Percentiles rank a stretch among this genome's conserved stretches.
Conservation (phyloP, 1,140 invertebrate genomes). For the Chironomus tepperi region DNA sequence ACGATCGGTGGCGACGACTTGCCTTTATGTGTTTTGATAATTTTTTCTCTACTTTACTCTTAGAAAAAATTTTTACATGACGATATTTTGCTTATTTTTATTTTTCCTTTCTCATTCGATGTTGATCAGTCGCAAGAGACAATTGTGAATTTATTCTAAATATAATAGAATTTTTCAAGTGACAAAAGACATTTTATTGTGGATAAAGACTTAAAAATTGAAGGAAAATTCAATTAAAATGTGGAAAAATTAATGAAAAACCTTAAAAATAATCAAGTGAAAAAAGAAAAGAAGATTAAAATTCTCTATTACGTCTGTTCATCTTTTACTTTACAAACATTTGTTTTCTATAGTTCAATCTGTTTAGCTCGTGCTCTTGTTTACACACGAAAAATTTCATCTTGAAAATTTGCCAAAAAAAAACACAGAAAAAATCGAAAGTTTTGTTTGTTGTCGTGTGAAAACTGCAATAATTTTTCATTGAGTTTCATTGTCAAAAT, state of each 20-base stretch:
- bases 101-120: background rate
- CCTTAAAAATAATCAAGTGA: no score
- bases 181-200: background rate
- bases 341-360: constrained; percentile 13
- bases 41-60: background rate
- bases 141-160: background rate
- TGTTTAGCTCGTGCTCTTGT: background rate
- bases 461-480: background rate
- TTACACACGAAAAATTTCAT: background rate
- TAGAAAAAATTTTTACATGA: background rate
- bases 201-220: background rate
- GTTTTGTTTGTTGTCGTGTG: background rate
- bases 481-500: background rate
- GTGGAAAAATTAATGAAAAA: background rate
- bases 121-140: background rate
- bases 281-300: no score
- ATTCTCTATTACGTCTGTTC: no score
- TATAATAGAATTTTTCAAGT: background rate
- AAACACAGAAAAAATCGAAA: background rate
- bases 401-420: background rate
- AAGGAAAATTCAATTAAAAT: background rate
- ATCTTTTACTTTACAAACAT: background rate
- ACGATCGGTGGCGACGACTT: background rate
- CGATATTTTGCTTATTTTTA: background rate
- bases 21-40: background rate